A percentile compares a stretch with the other conserved stretches of the same genome.
Conservation (phyloP, 2,888 invertebrate species). For the Endomychus coccineus region DNA sequence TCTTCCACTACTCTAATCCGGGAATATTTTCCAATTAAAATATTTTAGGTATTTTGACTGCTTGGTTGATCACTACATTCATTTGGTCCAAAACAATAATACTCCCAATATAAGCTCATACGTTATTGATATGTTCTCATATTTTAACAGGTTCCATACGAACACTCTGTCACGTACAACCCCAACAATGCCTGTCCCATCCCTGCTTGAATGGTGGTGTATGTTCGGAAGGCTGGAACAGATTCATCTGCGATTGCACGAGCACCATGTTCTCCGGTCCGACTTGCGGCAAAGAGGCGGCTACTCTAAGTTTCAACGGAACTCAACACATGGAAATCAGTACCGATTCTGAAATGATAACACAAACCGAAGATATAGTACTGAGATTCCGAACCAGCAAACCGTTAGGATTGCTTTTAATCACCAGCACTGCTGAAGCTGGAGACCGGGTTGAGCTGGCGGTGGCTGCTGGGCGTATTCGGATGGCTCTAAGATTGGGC, state of each 20-base stretch:
- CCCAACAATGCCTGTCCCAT: conserved; percentile 71
- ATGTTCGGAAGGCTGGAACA: conserved; percentile 93
- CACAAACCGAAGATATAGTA: conserved; percentile 85
- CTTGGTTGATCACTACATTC: too few relatives aligned
- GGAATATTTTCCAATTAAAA: too few relatives aligned
- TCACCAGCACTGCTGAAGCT: conserved; percentile 71
- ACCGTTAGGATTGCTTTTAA: conserved; percentile 68
- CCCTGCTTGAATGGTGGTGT: conserved; percentile 86
- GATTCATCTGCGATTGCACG: conserved; percentile 89
- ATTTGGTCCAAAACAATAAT: too few relatives aligned
- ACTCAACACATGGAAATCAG: conserved; percentile 65
- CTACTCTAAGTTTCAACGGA: conserved; percentile 81
- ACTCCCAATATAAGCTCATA: too few relatives aligned
- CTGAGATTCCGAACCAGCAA: conserved; percentile 78
- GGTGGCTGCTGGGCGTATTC: conserved; percentile 74
- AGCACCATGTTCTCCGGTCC: conserved; percentile 82
- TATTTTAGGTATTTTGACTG: too few relatives aligned
- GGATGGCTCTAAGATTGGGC: conserved; percentile 74
- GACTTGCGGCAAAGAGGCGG: conserved; percentile 84
- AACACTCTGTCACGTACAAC: conserved; percentile 78
- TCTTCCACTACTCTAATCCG: too few relatives aligned
- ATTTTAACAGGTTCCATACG: conserved; percentile 74
- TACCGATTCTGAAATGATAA: conserved; percentile 38
- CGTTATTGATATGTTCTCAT: too few relatives aligned
- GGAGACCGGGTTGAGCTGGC: conserved; percentile 80